A percentile compares a stretch with the other conserved stretches of the same genome.
Conservation (phyloP, 2,797 vertebrate genomes). For the Tarsius wallacei region DNA sequence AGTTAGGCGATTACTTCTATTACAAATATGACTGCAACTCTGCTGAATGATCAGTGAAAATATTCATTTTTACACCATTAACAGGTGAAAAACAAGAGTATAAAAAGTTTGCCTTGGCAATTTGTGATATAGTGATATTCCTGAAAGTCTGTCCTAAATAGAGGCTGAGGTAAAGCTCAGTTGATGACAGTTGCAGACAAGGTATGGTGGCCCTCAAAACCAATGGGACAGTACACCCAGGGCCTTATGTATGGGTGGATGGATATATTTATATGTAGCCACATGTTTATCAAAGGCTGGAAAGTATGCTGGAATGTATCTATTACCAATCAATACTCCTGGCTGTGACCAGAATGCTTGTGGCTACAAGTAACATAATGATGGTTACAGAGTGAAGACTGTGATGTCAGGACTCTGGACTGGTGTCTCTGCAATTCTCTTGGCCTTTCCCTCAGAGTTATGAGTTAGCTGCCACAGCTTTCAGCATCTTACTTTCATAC, state of each 20-base stretch:
- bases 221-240: background rate
- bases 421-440: background rate
- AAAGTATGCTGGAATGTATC: background rate
- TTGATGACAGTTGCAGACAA: background rate
- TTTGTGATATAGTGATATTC: background rate
- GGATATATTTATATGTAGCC: background rate
- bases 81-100: constrained; percentile 36
- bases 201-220: background rate
- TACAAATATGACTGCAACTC: background rate
- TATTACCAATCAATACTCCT: background rate
- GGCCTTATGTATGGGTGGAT: background rate
- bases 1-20: constrained; percentile 3
- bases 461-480: background rate
- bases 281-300: background rate
- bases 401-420: background rate
- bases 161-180: background rate
- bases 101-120: background rate
- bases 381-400: background rate
- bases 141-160: background rate
- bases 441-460: background rate
- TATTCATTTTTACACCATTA: background rate
- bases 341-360: background rate
- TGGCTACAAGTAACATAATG: background rate
- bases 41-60: background rate
- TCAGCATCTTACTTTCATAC: background rate